Percentiles rank a stretch among this genome's conserved stretches.
Conservation (phyloP, 1,140 invertebrate species). For the Helicoverpa armigera region DNA sequence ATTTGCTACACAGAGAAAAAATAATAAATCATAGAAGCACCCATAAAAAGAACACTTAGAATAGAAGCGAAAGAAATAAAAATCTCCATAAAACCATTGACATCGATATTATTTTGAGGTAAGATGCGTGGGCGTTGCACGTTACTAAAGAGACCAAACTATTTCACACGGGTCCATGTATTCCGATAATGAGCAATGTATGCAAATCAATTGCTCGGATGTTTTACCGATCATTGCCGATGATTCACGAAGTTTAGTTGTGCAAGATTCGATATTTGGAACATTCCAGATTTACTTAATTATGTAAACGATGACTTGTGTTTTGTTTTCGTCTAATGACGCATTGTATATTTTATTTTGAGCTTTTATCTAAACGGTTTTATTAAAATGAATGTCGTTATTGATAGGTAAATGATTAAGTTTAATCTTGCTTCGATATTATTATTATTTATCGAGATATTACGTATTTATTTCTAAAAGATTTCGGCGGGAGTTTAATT, state of each 20-base stretch:
- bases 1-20: background rate
- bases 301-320: slow-evolving; percentile 1
- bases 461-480: no score
- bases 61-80: background rate
- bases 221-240: slow-evolving; percentile 16
- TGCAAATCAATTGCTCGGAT: slow-evolving; percentile 39
- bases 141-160: slow-evolving; percentile 5
- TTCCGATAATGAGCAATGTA: slow-evolving; percentile 50
- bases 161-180: slow-evolving; percentile 16
- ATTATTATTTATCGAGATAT: no score
- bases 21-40: background rate
- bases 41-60: background rate
- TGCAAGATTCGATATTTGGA: background rate
- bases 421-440: no score
- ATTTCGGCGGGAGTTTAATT: background rate
- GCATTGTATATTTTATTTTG: background rate
- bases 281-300: slow-evolving; percentile 17
- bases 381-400: no score
- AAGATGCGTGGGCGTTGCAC: background rate
- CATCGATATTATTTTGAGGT: slow-evolving; percentile 9
- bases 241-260: slow-evolving; percentile 30
- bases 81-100: background rate
- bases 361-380: background rate
- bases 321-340: slow-evolving; percentile 3
- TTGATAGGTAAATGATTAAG: no score